Conservation (phyloP, 2,888 invertebrate species). For the Linyphia triangularis region DNA sequence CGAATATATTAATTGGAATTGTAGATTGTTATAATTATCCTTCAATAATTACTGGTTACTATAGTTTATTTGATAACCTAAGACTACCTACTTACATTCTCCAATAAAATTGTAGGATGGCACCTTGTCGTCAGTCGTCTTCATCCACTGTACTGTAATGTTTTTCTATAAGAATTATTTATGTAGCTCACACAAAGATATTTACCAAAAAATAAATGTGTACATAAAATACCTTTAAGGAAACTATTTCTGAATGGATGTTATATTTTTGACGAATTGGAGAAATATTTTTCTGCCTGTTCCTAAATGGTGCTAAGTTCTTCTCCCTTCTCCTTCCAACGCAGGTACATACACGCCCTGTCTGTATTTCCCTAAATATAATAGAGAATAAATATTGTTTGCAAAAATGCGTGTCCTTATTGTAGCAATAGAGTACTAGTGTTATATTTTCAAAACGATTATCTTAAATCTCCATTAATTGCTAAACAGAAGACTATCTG, state of each 20-base stretch:
- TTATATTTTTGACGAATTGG: neutral
- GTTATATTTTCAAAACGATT: too few relatives aligned
- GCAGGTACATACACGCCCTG: neutral
- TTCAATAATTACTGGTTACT: too few relatives aligned
- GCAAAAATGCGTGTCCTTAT: neutral
- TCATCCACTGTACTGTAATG: neutral
- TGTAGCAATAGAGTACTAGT: too few relatives aligned
- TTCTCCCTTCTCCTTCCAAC: neutral
- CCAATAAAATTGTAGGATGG: neutral
- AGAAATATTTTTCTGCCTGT: neutral
- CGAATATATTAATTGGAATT: too few relatives aligned
- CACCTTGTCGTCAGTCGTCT: neutral
- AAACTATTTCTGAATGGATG: neutral
- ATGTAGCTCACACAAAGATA: neutral
- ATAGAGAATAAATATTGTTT: constrained; percentile 3
- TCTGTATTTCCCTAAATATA: neutral
- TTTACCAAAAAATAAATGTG: neutral
- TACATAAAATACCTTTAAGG: constrained; percentile 3
- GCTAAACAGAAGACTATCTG: too few relatives aligned
- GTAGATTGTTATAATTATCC: too few relatives aligned
- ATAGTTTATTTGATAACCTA: too few relatives aligned
- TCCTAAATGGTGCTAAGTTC: neutral
- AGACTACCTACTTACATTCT: too few relatives aligned
- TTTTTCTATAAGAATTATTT: neutral
- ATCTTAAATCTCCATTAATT: too few relatives aligned